Evolutionary conservation across 2,113 vertebrate species (phyloP), one percentile per base, ranked within the genome.

Genomic region (Candoia aspera): DNA sequence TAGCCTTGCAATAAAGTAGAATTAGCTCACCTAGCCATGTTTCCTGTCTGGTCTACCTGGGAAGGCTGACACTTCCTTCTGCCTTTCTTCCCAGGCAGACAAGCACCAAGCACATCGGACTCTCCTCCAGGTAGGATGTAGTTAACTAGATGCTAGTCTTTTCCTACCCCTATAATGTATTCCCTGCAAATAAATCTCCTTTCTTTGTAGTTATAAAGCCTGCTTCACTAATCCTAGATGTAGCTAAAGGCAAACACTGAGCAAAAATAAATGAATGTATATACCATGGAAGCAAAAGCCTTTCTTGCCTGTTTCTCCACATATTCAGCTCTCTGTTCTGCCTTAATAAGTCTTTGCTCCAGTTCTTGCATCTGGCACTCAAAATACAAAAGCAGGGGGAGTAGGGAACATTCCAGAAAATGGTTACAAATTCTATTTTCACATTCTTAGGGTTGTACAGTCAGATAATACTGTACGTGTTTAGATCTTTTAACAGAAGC

Each of bases 231-330:
- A 79, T 79, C n/a, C 68, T 79, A n/a, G n/a, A 33, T 79, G 68
- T 85, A 33, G 90, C 17, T 59, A 59, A n/a, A 60, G 19, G 4
- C 15, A 58, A 84, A 84, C 46, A 19, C 21, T 4, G 26, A 42
- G 26, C 13, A 29, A 84, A 84, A 57, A 53, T 29, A 60, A 90
- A 42, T 84, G 24, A 58, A 29, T 79, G 11, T 12, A 21, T 68
- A 54, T 53, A 85, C 24, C 23, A n/a, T 53, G 46, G 23, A 33
- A 15, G 55, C 5, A 49, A 90, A 73, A 54, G 29, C 10, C 53
- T 42, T 73, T 89, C 83, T 96, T 98, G 99, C 99, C 98, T 99
- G 98, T 96, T 98, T 99, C 95, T 99, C 98, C 0, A 99, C 98
- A 1, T 97, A 97, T 84, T 99, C 98, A 6, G 99, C 98, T 95